Conservation (phyloP, 2,797 vertebrate species). For the Dicrostonyx torquatus region DNA sequence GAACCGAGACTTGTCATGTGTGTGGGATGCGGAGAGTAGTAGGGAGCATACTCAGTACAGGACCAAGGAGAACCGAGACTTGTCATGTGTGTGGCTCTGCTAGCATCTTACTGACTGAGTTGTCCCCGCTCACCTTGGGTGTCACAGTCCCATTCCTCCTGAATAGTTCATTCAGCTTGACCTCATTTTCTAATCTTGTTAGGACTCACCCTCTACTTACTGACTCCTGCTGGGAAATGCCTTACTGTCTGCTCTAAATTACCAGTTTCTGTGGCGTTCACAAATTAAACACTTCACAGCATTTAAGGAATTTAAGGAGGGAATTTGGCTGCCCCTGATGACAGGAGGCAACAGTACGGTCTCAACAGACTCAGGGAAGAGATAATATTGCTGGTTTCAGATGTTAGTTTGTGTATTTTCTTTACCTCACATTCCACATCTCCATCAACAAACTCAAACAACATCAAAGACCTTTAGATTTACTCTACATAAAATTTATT, state of each 20-base stretch:
- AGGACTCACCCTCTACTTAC: neutral
- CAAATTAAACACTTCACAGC: neutral
- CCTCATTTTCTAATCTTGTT: neutral
- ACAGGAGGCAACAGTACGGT: constrained; percentile 40
- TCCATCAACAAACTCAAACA: neutral
- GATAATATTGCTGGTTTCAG: neutral
- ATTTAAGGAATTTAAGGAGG: neutral
- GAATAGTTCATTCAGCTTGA: neutral
- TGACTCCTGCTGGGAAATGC: neutral
- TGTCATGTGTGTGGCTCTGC: neutral
- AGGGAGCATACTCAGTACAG: neutral
- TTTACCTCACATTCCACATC: neutral
- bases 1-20: neutral
- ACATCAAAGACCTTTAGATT: neutral
- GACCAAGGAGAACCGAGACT: neutral
- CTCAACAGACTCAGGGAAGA: neutral
- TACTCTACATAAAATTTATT: constrained; percentile 15
- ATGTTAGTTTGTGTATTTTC: neutral
- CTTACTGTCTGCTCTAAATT: neutral
- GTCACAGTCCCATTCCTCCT: neutral
- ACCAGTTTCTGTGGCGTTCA: neutral
- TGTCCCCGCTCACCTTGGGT: neutral
- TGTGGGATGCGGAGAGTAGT: neutral
- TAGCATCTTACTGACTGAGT: neutral
- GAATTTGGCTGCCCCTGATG: neutral